These are phyloP conservation scores for Ennomos fuscantarius DNA, from an alignment of 2,888 invertebrate species.

Conservation along the genomic window DNA sequence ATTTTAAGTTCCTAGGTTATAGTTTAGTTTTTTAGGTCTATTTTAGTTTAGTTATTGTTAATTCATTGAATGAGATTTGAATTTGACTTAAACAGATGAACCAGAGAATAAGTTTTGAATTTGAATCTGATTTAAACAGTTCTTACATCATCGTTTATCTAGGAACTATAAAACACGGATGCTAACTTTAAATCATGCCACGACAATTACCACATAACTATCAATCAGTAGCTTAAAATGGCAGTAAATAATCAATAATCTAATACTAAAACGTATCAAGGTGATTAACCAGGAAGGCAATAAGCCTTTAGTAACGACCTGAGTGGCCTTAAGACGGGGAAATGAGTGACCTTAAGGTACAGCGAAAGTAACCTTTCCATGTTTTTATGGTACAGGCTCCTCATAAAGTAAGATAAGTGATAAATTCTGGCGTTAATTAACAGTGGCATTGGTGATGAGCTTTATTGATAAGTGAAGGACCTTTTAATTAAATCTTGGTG, in stretches of 20 bases:
- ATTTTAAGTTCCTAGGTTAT: no score
- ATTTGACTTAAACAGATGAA: no score
- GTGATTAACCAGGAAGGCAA: constrained; percentile 13
- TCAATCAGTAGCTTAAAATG: constrained; percentile 19
- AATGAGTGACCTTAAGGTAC: constrained; percentile 13
- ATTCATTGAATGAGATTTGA: no score
- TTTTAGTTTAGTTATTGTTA: no score
- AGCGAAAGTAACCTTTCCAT: constrained; percentile 19
- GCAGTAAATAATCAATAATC: constrained; percentile 19
- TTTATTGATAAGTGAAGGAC: constrained; percentile 2
- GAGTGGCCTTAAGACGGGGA: constrained; percentile 13
- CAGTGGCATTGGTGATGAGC: constrained; percentile 7
- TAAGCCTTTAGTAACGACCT: constrained; percentile 9
- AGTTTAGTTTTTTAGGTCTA: no score
- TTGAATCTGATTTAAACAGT: not conserved
- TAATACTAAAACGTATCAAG: constrained; percentile 24
- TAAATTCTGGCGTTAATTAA: constrained; percentile 16
- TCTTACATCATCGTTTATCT: not conserved
- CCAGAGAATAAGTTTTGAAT: no score
- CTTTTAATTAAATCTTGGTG: no score
- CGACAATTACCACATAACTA: constrained; percentile 6
- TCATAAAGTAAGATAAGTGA: constrained; percentile 5
- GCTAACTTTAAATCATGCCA: constrained; percentile 5
- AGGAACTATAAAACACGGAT: not conserved
- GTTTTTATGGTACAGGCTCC: constrained; percentile 6